Evolutionary conservation across 2,888 invertebrate genomes (phyloP).

Genomic region (Parapristionchus giblindavisi): DNA sequence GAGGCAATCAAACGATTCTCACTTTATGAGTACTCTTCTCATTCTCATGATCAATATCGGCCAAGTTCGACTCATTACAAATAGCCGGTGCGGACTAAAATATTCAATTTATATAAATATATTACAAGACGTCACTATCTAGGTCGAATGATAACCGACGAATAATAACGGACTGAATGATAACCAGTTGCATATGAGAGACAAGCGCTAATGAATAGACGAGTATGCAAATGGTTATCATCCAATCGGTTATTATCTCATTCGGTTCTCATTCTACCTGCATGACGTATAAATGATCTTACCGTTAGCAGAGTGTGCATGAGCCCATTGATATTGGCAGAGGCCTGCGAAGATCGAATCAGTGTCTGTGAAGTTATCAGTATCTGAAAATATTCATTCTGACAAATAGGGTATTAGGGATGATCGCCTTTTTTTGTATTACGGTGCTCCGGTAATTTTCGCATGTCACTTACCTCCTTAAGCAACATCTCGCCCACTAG

Average conservation of each 20-base stretch:
- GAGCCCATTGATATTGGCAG: background rate
- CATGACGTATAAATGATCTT: background rate
- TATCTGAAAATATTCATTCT: slow-evolving; percentile 17
- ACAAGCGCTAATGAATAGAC: too few relatives aligned
- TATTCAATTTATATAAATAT: too few relatives aligned
- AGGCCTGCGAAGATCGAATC: slow-evolving; percentile 8
- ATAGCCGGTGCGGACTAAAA: background rate
- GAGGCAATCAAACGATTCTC: background rate
- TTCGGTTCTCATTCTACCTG: background rate
- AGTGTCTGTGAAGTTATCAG: slow-evolving; percentile 19
- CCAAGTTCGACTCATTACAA: slow-evolving; percentile 19
- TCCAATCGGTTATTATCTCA: background rate
- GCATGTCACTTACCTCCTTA: too few relatives aligned
- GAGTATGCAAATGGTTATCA: background rate
- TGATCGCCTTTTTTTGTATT: too few relatives aligned
- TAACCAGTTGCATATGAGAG: too few relatives aligned
- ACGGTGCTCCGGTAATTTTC: too few relatives aligned
- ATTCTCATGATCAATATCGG: slow-evolving; percentile 27
- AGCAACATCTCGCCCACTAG: too few relatives aligned
- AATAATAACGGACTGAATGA: too few relatives aligned
- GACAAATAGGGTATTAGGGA: too few relatives aligned
- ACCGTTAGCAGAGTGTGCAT: slow-evolving; percentile 2
- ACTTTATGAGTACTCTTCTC: slow-evolving; percentile 29
- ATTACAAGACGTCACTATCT: too few relatives aligned
- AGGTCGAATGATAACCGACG: too few relatives aligned